Conservation (phyloP, 2,113 vertebrate genomes). For the Trogon surrucura region DNA sequence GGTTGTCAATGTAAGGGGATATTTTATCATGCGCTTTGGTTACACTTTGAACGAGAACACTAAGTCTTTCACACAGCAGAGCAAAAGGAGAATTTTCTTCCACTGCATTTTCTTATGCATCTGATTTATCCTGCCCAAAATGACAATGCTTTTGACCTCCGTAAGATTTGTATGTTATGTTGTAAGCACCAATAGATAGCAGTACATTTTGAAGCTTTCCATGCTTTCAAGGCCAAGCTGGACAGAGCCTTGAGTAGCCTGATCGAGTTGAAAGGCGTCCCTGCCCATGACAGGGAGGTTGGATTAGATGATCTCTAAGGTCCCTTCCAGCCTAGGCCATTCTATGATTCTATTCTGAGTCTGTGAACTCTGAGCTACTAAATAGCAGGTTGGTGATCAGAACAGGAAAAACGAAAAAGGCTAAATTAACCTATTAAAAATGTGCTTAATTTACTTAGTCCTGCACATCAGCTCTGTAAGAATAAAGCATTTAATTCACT, state of each 20-base stretch:
- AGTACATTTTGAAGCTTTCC: background rate
- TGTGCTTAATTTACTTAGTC: background rate
- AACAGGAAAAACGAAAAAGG: background rate
- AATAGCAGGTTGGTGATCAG: background rate
- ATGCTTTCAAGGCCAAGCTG: background rate
- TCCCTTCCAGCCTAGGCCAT: too few relatives aligned
- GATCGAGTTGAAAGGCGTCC: too few relatives aligned
- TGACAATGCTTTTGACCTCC: background rate
- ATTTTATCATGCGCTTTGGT: background rate
- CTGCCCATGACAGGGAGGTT: too few relatives aligned
- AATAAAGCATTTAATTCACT: background rate
- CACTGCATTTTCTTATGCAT: background rate
- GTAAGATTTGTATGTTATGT: background rate
- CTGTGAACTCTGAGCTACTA: background rate
- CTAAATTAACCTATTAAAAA: background rate
- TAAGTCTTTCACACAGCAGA: background rate
- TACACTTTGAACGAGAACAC: background rate
- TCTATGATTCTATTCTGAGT: background rate
- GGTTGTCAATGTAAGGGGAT: rapidly evolving
- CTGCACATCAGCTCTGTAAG: background rate
- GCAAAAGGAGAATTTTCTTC: background rate
- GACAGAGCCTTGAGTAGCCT: too few relatives aligned
- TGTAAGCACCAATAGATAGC: background rate
- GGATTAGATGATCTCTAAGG: too few relatives aligned
- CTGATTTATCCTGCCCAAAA: background rate